Conservation (phyloP, 2,113 vertebrate species). For the Otolemur garnettii region DNA sequence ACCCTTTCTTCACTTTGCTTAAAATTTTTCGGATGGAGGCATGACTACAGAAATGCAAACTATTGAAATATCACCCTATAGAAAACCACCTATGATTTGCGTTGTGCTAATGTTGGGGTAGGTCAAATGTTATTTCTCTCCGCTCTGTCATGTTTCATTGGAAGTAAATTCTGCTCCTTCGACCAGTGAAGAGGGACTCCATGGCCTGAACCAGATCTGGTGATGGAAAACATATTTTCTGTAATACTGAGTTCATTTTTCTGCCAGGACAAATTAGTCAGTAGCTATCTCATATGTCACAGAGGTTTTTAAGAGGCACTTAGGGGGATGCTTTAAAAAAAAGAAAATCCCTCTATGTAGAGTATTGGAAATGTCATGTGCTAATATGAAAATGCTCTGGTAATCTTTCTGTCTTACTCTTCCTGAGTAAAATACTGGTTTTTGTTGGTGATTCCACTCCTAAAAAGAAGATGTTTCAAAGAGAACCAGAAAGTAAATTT, state of each 20-base stretch:
- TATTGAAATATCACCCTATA: not conserved
- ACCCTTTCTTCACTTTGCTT: constrained; percentile 22
- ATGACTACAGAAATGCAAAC: constrained; percentile 41
- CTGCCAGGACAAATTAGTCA: constrained; percentile 82
- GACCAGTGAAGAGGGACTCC: constrained; percentile 60
- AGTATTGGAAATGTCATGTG: constrained; percentile 73
- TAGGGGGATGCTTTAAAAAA: constrained; percentile 45
- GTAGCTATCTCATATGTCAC: constrained; percentile 50
- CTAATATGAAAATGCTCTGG: constrained; percentile 56
- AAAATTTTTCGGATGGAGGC: constrained; percentile 46
- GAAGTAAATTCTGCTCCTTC: constrained; percentile 59
- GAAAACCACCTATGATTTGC: constrained; percentile 81
- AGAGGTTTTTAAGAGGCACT: constrained; percentile 78
- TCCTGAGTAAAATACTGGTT: constrained; percentile 10
- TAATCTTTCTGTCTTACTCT: constrained; percentile 28
- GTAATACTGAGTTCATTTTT: constrained; percentile 76
- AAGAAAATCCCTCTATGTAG: constrained; percentile 49
- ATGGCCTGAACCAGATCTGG: constrained; percentile 75
- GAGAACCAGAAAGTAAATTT: not conserved
- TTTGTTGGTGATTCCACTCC: constrained; percentile 16
- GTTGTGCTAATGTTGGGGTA: constrained; percentile 76
- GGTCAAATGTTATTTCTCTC: constrained; percentile 75
- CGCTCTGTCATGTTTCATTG: constrained; percentile 29
- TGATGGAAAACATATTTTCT: constrained; percentile 78
- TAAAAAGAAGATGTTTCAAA: constrained; percentile 23